A percentile compares a stretch with the other conserved stretches of the same genome.
phyloP scores from a whole-genome alignment of 2,113 vertebrate genomes.

The Ictalurus punctatus region DNA sequence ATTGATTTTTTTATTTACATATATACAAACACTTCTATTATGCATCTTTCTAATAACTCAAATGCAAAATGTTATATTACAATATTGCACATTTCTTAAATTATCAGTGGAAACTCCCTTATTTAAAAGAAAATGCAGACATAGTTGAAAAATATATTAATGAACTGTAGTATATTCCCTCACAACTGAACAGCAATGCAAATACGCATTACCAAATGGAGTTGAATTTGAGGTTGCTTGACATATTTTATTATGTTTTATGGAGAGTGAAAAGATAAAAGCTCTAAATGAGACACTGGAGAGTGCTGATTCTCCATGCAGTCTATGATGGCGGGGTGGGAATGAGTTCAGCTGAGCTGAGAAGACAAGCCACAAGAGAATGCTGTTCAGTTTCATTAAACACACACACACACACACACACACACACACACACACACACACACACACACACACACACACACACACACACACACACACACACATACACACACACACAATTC shows the following conservation, averaged over 20 bases:
- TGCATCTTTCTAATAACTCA: neutral
- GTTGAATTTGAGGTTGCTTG: slow-evolving; percentile 48
- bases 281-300: slow-evolving; percentile 63
- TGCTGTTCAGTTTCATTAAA: slow-evolving; percentile 30
- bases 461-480: no score
- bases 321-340: slow-evolving; percentile 62
- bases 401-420: slow-evolving; percentile 18
- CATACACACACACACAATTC: no score
- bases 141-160: neutral
- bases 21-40: no score
- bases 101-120: neutral
- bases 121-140: neutral
- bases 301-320: slow-evolving; percentile 52
- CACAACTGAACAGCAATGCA: slow-evolving; percentile 14
- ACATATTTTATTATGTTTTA: slow-evolving; percentile 53
- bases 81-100: neutral
- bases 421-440: neutral
- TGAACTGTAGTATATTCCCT: slow-evolving; percentile 6
- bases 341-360: slow-evolving; percentile 64
- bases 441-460: no score
- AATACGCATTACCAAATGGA: slow-evolving; percentile 19
- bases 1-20: neutral
- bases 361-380: slow-evolving; percentile 40
- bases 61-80: neutral
- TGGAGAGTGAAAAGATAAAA: slow-evolving; percentile 67